phyloP scores from a whole-genome alignment of 2,113 vertebrate genomes.

The Elephantulus edwardii region DNA sequence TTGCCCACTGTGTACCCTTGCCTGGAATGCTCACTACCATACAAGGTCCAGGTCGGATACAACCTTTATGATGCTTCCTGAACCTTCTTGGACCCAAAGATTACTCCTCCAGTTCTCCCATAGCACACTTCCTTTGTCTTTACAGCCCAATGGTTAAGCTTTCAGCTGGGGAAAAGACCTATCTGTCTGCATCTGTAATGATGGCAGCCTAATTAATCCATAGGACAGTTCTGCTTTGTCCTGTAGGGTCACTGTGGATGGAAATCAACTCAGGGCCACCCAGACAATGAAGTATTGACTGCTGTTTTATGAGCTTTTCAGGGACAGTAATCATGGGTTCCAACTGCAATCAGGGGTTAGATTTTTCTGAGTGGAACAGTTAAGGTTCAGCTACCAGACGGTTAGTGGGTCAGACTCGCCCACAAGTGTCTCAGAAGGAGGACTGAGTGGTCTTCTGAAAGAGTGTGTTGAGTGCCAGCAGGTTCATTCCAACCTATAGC shows the following conservation, averaged over 20 bases:
- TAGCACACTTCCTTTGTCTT: not conserved
- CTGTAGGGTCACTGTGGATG: not conserved
- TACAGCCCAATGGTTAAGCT: not conserved
- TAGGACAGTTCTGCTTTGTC: not conserved
- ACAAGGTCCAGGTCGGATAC: not conserved
- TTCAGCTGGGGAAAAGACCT: not conserved
- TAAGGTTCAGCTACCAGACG: too few relatives aligned
- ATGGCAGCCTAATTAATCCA: not conserved
- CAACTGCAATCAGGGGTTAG: too few relatives aligned
- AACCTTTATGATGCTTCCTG: not conserved
- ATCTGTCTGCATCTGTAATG: not conserved
- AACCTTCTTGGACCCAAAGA: not conserved
- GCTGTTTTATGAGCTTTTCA: not conserved
- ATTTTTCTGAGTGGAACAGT: not conserved
- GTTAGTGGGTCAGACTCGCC: not conserved
- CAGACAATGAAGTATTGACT: not conserved
- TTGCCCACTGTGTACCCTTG: not conserved
- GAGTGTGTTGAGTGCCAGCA: too few relatives aligned
- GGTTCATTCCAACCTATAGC: too few relatives aligned
- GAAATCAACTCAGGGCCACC: not conserved
- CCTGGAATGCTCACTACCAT: not conserved
- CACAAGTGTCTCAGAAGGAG: not conserved
- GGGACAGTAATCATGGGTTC: too few relatives aligned
- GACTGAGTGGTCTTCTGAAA: not conserved
- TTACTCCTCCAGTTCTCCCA: too few relatives aligned